Evolutionary conservation across 1,140 invertebrate species (phyloP), one percentile per base, ranked within the genome.

Genomic region (Calliopsis andreniformis): DNA sequence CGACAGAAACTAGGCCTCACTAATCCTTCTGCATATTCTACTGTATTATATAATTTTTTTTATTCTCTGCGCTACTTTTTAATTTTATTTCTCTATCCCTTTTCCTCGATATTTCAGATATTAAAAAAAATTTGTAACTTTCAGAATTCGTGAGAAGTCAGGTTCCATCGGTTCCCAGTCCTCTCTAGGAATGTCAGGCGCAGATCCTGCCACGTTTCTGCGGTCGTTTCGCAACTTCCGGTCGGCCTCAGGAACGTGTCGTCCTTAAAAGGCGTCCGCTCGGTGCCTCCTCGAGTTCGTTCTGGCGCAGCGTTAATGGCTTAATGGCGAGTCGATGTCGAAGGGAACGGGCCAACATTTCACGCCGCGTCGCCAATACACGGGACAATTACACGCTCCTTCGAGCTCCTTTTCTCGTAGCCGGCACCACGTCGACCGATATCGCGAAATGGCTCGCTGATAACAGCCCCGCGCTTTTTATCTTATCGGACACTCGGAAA

Each of bases 401-500:
- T 42, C 55, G 16, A 47, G 39, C 76, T 51, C 35, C 61, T 73
- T 51, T 28, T 66, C 42, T 28, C 35, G 32, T 56, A 30, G 25
- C n/a, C 32, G 56, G 43, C 43, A 25, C 30, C 32, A 25, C 39
- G 42, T 3, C 51, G 53, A 45, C 81, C 39, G 58, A 69, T 84
- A 84, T 83, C 76, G 84, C 79, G 76, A 77, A 84, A 85, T 78
- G 79, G n/a, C 56, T 59, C 59, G 66, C 63, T 70, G 89, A 89
- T 89, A 89, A 75, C 47, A 45, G 72, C 70, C 82, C 8, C 16
- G 35, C 43, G 20, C 10, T 23, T 20, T 47, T 91, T 91, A 91
- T 91, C 89, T 92, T 92, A 92, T 92, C 89, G 86, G 70, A 59
- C 79, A 86, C 72, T 59, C 79, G 87, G 86, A 90, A 90, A 89